phyloP scores from a whole-genome alignment of 1,140 invertebrate species.

The Diorhabda sublineata region DNA sequence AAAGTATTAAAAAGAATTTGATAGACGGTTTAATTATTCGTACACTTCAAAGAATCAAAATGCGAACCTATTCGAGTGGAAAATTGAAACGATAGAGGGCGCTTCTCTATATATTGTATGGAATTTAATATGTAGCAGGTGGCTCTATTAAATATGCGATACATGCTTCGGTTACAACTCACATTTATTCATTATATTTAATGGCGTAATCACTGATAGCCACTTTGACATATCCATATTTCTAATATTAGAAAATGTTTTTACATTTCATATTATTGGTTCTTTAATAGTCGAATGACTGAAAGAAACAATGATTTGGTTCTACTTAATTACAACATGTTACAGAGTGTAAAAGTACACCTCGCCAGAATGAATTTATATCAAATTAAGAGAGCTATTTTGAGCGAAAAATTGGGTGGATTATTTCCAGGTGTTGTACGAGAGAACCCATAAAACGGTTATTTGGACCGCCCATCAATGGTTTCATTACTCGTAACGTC shows the following conservation, averaged over 20 bases:
- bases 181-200: constrained; percentile 20
- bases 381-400: not conserved
- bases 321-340: too few species aligned
- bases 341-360: too few species aligned
- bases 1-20: too few species aligned
- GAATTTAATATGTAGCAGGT: constrained; percentile 24
- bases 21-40: too few species aligned
- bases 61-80: too few species aligned
- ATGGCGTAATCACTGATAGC: constrained; percentile 1
- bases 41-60: too few species aligned
- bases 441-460: constrained; percentile 15
- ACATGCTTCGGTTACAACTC: constrained; percentile 17
- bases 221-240: too few species aligned
- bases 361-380: not conserved
- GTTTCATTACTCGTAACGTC: constrained; percentile 8
- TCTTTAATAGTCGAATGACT: too few species aligned
- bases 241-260: too few species aligned
- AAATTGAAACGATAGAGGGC: too few species aligned
- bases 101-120: not conserved
- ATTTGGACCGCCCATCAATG: constrained; percentile 6
- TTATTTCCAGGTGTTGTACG: constrained; percentile 9
- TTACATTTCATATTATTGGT: too few species aligned
- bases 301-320: too few species aligned
- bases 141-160: constrained; percentile 21
- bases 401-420: not conserved